A percentile compares a stretch with the other conserved stretches of the same genome.
Conservation (phyloP, 2,888 invertebrate species). For the Acronicta alni region DNA sequence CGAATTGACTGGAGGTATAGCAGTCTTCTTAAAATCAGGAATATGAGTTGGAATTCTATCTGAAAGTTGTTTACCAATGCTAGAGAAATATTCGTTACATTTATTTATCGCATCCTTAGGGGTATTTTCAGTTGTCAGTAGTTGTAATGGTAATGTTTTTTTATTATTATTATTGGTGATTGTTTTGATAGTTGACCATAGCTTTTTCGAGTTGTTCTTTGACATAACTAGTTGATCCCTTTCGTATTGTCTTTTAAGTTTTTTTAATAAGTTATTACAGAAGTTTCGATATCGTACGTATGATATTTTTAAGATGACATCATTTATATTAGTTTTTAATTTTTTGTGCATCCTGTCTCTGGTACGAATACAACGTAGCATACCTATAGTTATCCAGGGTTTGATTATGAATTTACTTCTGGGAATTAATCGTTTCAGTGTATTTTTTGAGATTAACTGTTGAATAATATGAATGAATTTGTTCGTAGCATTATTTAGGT, state of each 20-base stretch:
- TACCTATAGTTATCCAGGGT: slow-evolving; percentile 2
- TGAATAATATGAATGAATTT: slow-evolving; percentile 2
- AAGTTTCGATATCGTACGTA: slow-evolving; percentile 1
- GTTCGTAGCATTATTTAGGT: neutral
- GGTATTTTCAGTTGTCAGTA: slow-evolving; percentile 4
- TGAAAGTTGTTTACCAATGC: slow-evolving; percentile 7
- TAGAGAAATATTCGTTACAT: slow-evolving; percentile 9
- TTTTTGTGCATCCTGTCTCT: slow-evolving; percentile 7
- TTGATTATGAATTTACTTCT: slow-evolving; percentile 5
- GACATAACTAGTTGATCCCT: neutral
- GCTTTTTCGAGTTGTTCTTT: slow-evolving; percentile 6
- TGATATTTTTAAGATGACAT: slow-evolving; percentile 3
- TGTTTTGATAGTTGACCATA: slow-evolving; percentile 5
- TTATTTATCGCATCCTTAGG: slow-evolving; percentile 6
- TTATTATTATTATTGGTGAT: slow-evolving; percentile 3
- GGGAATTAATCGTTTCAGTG: slow-evolving; percentile 1
- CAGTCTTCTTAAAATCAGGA: neutral
- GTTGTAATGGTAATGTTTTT: slow-evolving; percentile 6
- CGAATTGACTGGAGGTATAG: too few relatives aligned
- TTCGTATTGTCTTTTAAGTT: neutral
- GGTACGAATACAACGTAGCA: slow-evolving; percentile 1
- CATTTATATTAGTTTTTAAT: neutral
- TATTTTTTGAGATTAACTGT: slow-evolving; percentile 1
- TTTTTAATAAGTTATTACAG: slow-evolving; percentile 3
- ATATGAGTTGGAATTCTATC: slow-evolving; percentile 7